phyloP scores from a whole-genome alignment of 1,140 invertebrate genomes.

The Nasonia vitripennis region DNA sequence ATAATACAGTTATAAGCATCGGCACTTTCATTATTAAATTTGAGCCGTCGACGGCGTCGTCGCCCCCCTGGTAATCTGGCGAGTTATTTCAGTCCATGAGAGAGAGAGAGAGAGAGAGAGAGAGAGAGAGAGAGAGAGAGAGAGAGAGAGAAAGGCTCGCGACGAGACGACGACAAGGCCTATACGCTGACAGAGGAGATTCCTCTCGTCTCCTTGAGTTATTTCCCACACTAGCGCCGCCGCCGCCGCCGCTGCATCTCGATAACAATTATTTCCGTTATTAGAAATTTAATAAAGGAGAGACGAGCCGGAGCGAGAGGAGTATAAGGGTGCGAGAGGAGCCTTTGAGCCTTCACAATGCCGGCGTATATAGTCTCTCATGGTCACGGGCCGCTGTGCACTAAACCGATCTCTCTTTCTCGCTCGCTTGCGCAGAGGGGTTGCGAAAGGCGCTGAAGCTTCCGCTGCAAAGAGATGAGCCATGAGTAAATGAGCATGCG shows the following conservation, averaged over 20 bases:
- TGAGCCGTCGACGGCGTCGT: conserved; percentile 9
- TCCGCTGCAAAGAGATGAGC: conserved; percentile 32
- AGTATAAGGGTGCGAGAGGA: conserved; percentile 25
- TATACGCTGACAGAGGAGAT: conserved; percentile 31
- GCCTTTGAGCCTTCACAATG: conserved; percentile 54
- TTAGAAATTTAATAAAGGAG: conserved; percentile 69
- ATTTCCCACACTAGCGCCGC: conserved; percentile 32
- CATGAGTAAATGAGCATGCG: conserved; percentile 24
- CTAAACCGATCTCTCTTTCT: conserved; percentile 17
- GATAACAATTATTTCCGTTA: conserved; percentile 69
- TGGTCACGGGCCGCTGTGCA: conserved; percentile 2
- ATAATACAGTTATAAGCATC: background rate
- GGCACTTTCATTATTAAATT: conserved; percentile 41
- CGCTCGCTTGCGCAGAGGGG: background rate
- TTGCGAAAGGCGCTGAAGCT: conserved; percentile 4
- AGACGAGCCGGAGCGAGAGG: conserved; percentile 36
- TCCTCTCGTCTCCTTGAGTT: conserved; percentile 49
- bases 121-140: too few species aligned
- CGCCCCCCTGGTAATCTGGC: conserved; percentile 44
- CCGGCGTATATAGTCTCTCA: conserved; percentile 19
- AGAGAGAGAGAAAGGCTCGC: background rate
- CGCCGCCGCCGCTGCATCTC: conserved; percentile 55
- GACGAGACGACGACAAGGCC: background rate
- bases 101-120: background rate
- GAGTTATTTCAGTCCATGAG: conserved; percentile 47